Base-by-base conservation (phyloP, 2,113 vertebrate genomes). In the Microtus montanus region DNA sequence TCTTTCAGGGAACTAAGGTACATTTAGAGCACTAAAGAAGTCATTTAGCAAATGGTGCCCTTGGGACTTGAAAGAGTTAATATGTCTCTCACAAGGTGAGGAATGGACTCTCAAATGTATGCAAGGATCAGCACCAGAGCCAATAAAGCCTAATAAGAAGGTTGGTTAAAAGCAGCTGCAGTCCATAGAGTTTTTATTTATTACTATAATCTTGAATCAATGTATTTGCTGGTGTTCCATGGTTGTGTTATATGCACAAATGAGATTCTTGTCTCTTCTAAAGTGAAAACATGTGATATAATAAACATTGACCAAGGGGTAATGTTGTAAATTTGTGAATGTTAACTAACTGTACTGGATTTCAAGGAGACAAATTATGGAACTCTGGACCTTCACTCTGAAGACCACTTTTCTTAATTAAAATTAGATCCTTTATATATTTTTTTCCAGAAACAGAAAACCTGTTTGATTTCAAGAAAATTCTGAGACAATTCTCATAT, bases 11-110 rank as follows among this genome's bases (percentile, higher is more conserved):
- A 74, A 93, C 88, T 93, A 87, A 97, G 82, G 93, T 93, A 90
- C 94, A 96, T 93, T 97, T 96, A 94, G 87, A 97, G 66, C 96
- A 93, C 92, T 97, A 90, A 91, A 96, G 94, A 96, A 96, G 96
- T 95, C 88, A 94, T 97, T 97, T 97, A 80, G 71, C 78, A 95
- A 97, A 97, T 96, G 92, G 73, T 64, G 7, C 95, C 92, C 89
- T 47, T 82, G 97, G 92, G 95, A 97, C 38, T 93, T 90, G 64
- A 96, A 96, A 97, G 96, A 96, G 97, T 97, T 94, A 97, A 96
- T 94, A 86, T 88, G 93, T 92, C 71, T 97, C 77, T 97, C 80
- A 94, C 64, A 97, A 95, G 85, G 93, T 93, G 90, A 96, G 80
- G 84, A 90, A 86, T 79, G 91, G n/a, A 52, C 89, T 96, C 78